Evolutionary conservation across 2,888 invertebrate genomes (phyloP), one percentile per base, ranked within the genome.

Genomic region (Arge pagana): DNA sequence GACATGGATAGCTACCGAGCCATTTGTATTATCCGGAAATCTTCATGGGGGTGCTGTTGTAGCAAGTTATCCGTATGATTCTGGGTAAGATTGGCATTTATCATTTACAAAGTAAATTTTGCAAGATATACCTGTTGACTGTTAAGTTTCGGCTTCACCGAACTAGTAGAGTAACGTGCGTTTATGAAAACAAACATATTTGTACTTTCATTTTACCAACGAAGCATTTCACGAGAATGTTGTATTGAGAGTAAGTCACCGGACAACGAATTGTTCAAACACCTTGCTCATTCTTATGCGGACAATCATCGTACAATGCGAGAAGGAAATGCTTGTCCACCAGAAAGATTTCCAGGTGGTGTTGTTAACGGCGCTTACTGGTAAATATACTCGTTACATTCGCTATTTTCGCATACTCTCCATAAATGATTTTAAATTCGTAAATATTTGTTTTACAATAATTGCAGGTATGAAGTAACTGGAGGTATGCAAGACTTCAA

Each of bases 401-500:
- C 33, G 7, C 6, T 33, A 33, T 40, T 8, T 4, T 28, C 4
- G 19, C 10, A 45, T 41, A 21, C 26, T 18, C 39, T 33, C 18
- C 10, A 30, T 42, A 10, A 40, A 40, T 8, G 24, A 54, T 23
- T n/a, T 6, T 50, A 48, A 45, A 21, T 35, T 42, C 5, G 13
- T 45, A 42, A 41, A 15, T 5, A 7, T 13, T 53, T n/a, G n/a
- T 33, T 10, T 48, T 15, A 40, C 42, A 13, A 13, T 19, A 51
- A 19, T 59, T 79, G 59, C 2, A 76, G 76, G 76, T 76, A 76
- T 43, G 66, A 74, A 63, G 74, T 76, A 8, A 58, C 79, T 85
- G 92, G 95, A 68, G 98, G 98, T 35, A 99, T 99, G 98, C 93
- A 93, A 79, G 99, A 99, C 78, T 99, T 93, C 81, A 99, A 98